A percentile compares a stretch with the other conserved stretches of the same genome.
These are phyloP conservation scores for Tor tambroides DNA, from an alignment of 2,113 vertebrate genomes.

Conservation along the genomic window DNA sequence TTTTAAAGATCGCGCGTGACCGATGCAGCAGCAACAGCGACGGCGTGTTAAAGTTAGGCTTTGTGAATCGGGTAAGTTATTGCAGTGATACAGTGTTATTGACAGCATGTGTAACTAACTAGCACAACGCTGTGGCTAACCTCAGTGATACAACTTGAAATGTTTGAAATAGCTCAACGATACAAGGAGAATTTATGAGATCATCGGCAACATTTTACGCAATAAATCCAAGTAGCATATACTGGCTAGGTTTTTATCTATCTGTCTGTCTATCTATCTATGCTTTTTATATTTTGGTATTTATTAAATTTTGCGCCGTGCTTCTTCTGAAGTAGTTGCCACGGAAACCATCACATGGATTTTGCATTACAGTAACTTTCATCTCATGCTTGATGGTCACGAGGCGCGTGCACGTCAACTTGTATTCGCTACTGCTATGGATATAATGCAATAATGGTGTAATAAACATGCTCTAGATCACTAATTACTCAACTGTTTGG, in stretches of 20 bases:
- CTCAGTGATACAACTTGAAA: background rate
- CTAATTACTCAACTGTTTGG: background rate
- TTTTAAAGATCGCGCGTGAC: background rate
- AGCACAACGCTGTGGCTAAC: background rate
- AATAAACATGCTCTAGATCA: background rate
- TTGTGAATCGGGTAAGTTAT: constrained; percentile 4
- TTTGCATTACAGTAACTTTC: constrained; percentile 19
- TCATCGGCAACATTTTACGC: too few species aligned
- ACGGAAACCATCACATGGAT: constrained; percentile 34
- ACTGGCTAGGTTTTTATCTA: too few species aligned
- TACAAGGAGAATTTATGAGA: too few species aligned
- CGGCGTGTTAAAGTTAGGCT: constrained; percentile 7
- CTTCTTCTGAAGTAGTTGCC: background rate
- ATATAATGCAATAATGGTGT: background rate
- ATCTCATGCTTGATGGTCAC: constrained; percentile 31
- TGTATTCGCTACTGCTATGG: background rate
- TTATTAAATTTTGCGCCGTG: background rate
- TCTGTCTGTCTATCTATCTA: too few species aligned
- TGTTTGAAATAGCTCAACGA: too few species aligned
- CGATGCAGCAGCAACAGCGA: background rate
- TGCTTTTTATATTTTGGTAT: too few species aligned
- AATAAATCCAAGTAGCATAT: too few species aligned
- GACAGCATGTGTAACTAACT: background rate
- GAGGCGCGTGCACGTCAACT: constrained; percentile 2
- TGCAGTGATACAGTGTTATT: background rate